Conservation (phyloP, 2,888 invertebrate species). For the Chymomyza fuscimana region DNA sequence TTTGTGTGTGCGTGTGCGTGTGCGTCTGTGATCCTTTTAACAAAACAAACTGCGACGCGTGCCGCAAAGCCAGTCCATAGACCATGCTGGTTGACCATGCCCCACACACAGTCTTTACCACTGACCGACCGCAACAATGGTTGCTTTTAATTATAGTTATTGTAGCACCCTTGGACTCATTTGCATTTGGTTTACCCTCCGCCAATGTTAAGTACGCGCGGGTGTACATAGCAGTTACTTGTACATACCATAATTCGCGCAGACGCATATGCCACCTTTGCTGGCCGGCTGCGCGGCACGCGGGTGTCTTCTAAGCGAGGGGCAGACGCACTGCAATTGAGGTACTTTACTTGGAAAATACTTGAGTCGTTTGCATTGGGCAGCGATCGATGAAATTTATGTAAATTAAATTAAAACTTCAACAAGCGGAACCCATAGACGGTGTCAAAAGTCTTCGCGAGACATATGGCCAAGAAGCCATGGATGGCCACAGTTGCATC, state of each 20-base stretch:
- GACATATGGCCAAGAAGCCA: conserved; percentile 53
- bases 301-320: conserved; percentile 8
- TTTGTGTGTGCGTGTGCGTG: not conserved
- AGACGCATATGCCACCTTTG: conserved; percentile 12
- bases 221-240: not conserved
- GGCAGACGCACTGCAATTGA: not conserved
- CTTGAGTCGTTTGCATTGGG: not conserved
- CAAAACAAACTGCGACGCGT: conserved; percentile 22
- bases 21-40: not conserved
- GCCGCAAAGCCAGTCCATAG: conserved; percentile 6
- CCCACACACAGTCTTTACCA: conserved; percentile 45
- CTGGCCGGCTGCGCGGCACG: not conserved
- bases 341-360: not conserved
- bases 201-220: not conserved
- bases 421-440: conserved; percentile 71
- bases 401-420: conserved; percentile 74
- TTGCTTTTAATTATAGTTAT: conserved; percentile 70
- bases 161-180: conserved; percentile 66
- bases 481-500: conserved; percentile 4
- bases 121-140: conserved; percentile 69
- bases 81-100: not conserved
- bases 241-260: not conserved
- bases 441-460: conserved; percentile 9
- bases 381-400: conserved; percentile 73
- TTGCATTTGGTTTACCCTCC: conserved; percentile 45